Conservation (phyloP, 2,113 vertebrate species). For the Sander vitreus region DNA sequence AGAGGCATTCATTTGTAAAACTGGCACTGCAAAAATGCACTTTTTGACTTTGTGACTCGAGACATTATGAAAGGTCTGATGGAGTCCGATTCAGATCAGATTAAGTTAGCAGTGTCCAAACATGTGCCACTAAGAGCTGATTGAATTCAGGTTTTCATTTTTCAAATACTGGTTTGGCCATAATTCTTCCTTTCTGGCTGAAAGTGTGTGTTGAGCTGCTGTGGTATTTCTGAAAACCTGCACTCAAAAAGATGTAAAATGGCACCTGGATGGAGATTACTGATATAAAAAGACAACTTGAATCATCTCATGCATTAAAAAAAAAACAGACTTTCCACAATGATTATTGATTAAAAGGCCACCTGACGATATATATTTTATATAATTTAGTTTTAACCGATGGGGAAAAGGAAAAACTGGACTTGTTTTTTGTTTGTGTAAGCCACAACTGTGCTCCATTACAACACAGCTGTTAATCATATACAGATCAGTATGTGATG, state of each 20-base stretch:
- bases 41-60: constrained; percentile 45
- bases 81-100: not conserved
- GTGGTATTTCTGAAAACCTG: not conserved
- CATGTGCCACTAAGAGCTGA: not conserved
- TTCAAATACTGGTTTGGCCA: not conserved
- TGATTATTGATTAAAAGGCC: constrained; percentile 42
- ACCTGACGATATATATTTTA: constrained; percentile 17
- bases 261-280: not conserved
- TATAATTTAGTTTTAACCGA: constrained; percentile 28
- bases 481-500: no score
- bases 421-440: constrained; percentile 1
- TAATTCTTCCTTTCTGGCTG: constrained; percentile 4
- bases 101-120: not conserved
- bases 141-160: constrained; percentile 24
- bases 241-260: not conserved
- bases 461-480: not conserved
- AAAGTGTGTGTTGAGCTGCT: constrained; percentile 23
- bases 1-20: not conserved
- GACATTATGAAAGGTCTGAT: not conserved
- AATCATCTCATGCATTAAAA: constrained; percentile 37
- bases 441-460: not conserved
- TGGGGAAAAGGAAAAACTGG: constrained; percentile 14
- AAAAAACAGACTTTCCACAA: constrained; percentile 18
- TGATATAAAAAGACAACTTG: not conserved
- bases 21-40: constrained; percentile 53